These are phyloP conservation scores for Struthio camelus DNA, from an alignment of 2,113 vertebrate species.

Conservation along the genomic window DNA sequence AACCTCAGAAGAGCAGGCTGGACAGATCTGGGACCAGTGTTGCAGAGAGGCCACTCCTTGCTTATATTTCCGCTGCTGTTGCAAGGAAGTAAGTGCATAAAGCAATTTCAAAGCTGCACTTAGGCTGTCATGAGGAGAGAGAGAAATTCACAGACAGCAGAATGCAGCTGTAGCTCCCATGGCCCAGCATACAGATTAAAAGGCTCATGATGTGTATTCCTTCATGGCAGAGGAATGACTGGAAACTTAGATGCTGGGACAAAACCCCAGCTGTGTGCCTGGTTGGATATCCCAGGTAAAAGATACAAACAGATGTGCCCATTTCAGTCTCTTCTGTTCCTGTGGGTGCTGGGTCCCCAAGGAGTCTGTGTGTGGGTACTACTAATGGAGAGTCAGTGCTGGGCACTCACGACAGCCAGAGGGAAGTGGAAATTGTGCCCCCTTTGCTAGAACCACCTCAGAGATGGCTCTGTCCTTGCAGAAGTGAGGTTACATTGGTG, in stretches of 20 bases:
- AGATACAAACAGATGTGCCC: neutral
- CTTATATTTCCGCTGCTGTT: neutral
- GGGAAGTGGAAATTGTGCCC: neutral
- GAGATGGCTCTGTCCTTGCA: neutral
- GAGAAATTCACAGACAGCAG: rapidly evolving
- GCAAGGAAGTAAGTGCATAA: neutral
- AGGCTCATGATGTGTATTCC: neutral
- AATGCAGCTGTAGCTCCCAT: neutral
- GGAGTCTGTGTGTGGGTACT: neutral
- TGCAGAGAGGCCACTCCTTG: neutral
- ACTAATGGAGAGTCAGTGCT: neutral
- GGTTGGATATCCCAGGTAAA: neutral
- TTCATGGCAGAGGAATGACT: neutral
- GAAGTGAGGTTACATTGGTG: neutral
- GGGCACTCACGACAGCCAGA: neutral
- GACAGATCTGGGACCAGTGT: neutral
- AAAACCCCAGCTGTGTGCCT: neutral
- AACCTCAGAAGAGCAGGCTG: neutral
- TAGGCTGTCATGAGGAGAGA: neutral
- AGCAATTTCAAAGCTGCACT: neutral
- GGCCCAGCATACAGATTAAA: neutral
- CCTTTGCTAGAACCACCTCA: neutral
- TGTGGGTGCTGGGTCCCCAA: neutral
- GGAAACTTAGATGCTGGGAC: neutral
- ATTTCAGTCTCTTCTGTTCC: neutral